Base-by-base conservation (phyloP, 1,140 invertebrate genomes). In the Drosophila persimilis region DNA sequence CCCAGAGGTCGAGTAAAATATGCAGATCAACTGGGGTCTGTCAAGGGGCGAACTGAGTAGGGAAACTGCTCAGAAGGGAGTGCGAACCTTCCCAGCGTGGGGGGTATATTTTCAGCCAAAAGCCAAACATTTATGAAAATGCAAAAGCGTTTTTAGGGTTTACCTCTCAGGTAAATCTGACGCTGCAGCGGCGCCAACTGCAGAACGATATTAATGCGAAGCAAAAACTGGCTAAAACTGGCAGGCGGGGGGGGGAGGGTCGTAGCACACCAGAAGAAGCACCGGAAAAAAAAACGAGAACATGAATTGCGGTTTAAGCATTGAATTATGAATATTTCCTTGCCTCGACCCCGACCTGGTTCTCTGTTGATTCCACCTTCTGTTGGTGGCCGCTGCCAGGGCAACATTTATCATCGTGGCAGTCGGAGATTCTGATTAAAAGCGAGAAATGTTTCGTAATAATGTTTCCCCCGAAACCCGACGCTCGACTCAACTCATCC, bases 251-350 rank as follows among this genome's bases (percentile, higher is more conserved):
- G 26, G 26, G 20, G 17, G 44, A 17, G 2, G 15, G 15, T n/a
- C n/a, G n/a, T n/a, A n/a, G n/a, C n/a, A n/a, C n/a, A n/a, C n/a
- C n/a, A 17, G 1, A 17, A 17, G 17, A 17, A 3, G 31, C 31
- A 31, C 2, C 2, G 57, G 73, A 69, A 64, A 47, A 5, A 13
- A 35, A 39, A 39, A 39, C 35, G 35, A 11, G 59, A 84, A 66
- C 83, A 86, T 81, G 83, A 86, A 86, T 88, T 88, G 83, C 81
- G 81, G 81, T 88, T 88, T 77, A 86, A 86, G 57, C 81, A 86
- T 86, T 86, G 74, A 86, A 86, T 86, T 86, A 86, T 86, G 83
- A 86, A 86, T 88, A 88, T 77, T 81, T 75, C 52, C 51, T 75
- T 81, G 57, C 61, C 61, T 61, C 77, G 54, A 63, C 70, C 57